phyloP scores from a whole-genome alignment of 2,797 vertebrate genomes.

The Fundulus diaphanus region DNA sequence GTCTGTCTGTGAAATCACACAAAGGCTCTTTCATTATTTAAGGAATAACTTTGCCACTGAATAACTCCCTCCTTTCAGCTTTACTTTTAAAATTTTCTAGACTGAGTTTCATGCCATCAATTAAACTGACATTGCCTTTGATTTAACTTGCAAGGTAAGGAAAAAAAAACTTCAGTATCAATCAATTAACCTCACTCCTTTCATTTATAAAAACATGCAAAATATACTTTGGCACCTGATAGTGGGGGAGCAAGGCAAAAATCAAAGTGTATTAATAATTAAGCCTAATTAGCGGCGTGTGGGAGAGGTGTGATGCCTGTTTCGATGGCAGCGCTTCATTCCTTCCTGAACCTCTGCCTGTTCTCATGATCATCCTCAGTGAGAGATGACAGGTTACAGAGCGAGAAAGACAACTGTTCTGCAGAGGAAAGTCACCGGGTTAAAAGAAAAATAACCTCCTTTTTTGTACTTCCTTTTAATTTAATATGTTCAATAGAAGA shows the following conservation, averaged over 20 bases:
- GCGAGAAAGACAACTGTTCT: conserved; percentile 73
- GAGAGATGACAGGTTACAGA: conserved; percentile 72
- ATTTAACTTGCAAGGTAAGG: conserved; percentile 74
- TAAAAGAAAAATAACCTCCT: conserved; percentile 57
- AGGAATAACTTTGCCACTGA: conserved; percentile 35
- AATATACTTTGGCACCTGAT: conserved; percentile 78
- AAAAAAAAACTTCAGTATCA: conserved; percentile 67
- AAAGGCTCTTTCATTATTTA: not conserved
- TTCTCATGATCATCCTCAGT: conserved; percentile 70
- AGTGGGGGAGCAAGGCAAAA: conserved; percentile 71
- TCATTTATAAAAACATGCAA: conserved; percentile 80
- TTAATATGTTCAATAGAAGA: conserved; percentile 52
- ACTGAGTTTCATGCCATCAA: conserved; percentile 71
- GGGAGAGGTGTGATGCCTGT: conserved; percentile 80
- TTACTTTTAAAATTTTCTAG: conserved; percentile 59
- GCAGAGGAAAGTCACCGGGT: conserved; percentile 53
- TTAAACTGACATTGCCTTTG: conserved; percentile 75
- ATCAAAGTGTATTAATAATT: conserved; percentile 88
- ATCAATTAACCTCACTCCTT: conserved; percentile 80
- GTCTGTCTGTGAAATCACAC: not conserved
- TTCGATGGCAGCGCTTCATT: conserved; percentile 71
- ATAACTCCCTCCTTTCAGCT: conserved; percentile 64
- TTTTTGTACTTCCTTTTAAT: conserved; percentile 55
- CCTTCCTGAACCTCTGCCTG: conserved; percentile 77
- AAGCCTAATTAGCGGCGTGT: conserved; percentile 83